Percentiles rank a stretch among this genome's conserved stretches.
Evolutionary conservation across 2,888 invertebrate species (phyloP).

Genomic region (Bombylius major): DNA sequence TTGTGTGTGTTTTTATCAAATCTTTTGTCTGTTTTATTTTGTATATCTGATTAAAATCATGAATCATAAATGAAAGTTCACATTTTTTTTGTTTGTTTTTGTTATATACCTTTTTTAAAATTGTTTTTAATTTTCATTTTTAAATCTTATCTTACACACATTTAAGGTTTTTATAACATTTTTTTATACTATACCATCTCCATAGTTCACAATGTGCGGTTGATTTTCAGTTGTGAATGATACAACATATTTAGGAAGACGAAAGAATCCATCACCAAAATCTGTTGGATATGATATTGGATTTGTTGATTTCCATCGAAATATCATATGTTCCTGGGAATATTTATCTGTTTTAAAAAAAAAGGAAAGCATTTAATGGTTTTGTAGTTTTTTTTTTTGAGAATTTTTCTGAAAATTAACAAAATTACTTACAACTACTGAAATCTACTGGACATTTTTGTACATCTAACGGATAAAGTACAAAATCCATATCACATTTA

Average conservation of each 20-base stretch:
- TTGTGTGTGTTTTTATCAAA: too few species aligned
- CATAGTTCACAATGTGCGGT: constrained; percentile 48
- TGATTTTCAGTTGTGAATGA: constrained; percentile 47
- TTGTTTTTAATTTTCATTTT: too few species aligned
- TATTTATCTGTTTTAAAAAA: constrained; percentile 42
- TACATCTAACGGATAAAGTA: constrained; percentile 49
- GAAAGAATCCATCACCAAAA: constrained; percentile 42
- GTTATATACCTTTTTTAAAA: too few species aligned
- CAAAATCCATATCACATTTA: constrained; percentile 54
- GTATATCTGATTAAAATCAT: too few species aligned
- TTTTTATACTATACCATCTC: constrained; percentile 46
- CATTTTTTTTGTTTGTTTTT: too few species aligned
- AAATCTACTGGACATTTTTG: constrained; percentile 52
- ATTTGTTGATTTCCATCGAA: constrained; percentile 47
- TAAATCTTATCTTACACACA: too few species aligned
- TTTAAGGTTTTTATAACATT: too few species aligned
- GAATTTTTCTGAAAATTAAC: too few species aligned
- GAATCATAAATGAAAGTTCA: too few species aligned
- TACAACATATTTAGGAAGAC: constrained; percentile 51
- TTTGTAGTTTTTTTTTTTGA: neutral
- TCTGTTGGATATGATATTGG: constrained; percentile 41
- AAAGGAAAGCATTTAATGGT: neutral
- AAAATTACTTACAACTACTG: constrained; percentile 51
- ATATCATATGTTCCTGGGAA: constrained; percentile 46
- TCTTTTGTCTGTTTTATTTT: too few species aligned